Percentiles rank a stretch among this genome's conserved stretches.
phyloP scores from a whole-genome alignment of 2,888 invertebrate genomes.

The Blastobasis lacticolella region DNA sequence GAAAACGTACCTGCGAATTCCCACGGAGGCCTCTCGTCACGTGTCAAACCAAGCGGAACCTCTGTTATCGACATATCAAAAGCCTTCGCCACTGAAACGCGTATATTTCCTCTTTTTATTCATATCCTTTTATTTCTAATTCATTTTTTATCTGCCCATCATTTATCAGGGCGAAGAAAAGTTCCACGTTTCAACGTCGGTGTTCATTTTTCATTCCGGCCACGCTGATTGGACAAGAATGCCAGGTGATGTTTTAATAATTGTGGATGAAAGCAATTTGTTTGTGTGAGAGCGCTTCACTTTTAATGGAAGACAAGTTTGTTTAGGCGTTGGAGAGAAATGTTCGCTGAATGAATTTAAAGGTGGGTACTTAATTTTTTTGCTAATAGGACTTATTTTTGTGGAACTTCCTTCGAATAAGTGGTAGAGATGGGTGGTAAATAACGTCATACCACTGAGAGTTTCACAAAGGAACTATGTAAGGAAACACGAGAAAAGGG shows the following conservation, averaged over 20 bases:
- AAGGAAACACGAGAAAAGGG: no score
- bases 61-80: background rate
- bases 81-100: background rate
- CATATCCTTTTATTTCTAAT: constrained; percentile 25
- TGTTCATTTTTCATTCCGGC: constrained; percentile 44
- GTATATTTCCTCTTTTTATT: background rate
- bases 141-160: constrained; percentile 26
- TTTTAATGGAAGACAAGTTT: background rate
- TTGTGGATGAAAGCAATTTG: constrained; percentile 17
- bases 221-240: constrained; percentile 38
- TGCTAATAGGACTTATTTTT: no score
- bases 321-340: background rate
- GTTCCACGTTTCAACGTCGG: constrained; percentile 31
- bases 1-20: no score
- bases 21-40: no score
- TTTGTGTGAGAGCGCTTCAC: constrained; percentile 24
- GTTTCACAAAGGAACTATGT: no score
- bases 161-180: constrained; percentile 35
- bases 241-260: constrained; percentile 39
- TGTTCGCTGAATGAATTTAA: no score
- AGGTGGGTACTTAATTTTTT: no score
- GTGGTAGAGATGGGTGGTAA: no score
- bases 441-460: no score
- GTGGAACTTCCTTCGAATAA: no score
- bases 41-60: no score